These are phyloP conservation scores for Ophion slaviceki DNA, from an alignment of 2,888 invertebrate species.

Conservation along the genomic window DNA sequence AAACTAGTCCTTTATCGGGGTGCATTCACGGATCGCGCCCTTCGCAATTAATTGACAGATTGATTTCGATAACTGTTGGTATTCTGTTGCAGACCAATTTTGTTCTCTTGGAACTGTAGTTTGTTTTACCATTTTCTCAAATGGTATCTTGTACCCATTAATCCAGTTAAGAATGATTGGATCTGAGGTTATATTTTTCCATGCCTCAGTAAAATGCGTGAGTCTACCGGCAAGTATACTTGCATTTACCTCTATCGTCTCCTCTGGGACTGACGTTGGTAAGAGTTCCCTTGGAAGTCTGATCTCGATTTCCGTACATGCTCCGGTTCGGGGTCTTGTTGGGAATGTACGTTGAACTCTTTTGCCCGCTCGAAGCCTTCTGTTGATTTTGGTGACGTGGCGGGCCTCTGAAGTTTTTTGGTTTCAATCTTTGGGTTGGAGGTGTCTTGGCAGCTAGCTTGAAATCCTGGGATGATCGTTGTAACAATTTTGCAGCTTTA, in stretches of 20 bases:
- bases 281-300: neutral
- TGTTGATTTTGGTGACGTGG: neutral
- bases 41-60: neutral
- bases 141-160: slow-evolving; percentile 5
- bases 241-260: neutral
- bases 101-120: neutral
- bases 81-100: neutral
- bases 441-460: neutral
- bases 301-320: neutral
- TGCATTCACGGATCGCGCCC: neutral
- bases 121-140: neutral
- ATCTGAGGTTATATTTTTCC: neutral
- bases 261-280: neutral
- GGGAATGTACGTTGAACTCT: neutral
- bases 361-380: slow-evolving; percentile 18
- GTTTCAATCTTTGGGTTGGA: neutral
- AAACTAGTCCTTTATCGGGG: slow-evolving; percentile 33
- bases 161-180: neutral
- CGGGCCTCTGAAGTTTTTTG: slow-evolving; percentile 19
- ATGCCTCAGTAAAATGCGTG: neutral
- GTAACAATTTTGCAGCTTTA: slow-evolving; percentile 3
- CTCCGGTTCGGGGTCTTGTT: neutral
- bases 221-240: neutral
- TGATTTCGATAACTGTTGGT: neutral
- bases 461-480: neutral